phyloP scores from a whole-genome alignment of 2,888 invertebrate species.

The Andricus curvator region DNA sequence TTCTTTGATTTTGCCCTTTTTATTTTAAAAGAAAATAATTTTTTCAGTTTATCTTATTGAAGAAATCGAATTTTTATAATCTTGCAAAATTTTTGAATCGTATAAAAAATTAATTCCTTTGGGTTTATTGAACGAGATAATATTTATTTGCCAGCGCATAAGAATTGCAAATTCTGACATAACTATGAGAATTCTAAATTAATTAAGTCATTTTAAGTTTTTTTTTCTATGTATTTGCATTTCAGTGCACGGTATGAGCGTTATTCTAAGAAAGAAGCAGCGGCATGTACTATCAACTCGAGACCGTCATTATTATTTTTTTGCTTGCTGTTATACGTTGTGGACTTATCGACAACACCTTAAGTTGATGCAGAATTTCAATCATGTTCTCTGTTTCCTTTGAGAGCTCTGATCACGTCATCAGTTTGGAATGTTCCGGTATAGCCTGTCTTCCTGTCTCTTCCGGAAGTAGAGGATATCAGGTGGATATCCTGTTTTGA shows the following conservation, averaged over 20 bases:
- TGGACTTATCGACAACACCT: conserved; percentile 20
- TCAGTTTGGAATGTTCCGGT: conserved; percentile 21
- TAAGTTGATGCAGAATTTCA: conserved; percentile 29
- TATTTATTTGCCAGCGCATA: neutral
- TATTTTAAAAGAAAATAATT: no score
- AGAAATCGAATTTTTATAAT: no score
- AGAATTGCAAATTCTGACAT: neutral
- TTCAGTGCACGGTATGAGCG: neutral
- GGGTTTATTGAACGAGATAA: neutral
- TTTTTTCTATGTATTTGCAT: neutral
- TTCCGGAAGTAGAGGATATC: conserved; percentile 21
- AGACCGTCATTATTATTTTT: neutral
- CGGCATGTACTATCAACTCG: neutral
- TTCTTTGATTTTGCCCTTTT: no score
- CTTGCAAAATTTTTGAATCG: no score
- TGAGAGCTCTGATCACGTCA: conserved; percentile 9
- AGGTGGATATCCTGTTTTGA: conserved; percentile 25
- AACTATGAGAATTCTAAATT: neutral
- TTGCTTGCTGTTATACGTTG: neutral
- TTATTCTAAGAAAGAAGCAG: conserved; percentile 8
- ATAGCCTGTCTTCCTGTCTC: conserved; percentile 22
- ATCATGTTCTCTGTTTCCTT: conserved; percentile 17
- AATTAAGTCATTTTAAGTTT: neutral
- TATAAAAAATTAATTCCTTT: no score
- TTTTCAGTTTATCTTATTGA: no score